These are phyloP conservation scores for Cheilinus undulatus DNA, from an alignment of 2,113 vertebrate species.

Conservation along the genomic window DNA sequence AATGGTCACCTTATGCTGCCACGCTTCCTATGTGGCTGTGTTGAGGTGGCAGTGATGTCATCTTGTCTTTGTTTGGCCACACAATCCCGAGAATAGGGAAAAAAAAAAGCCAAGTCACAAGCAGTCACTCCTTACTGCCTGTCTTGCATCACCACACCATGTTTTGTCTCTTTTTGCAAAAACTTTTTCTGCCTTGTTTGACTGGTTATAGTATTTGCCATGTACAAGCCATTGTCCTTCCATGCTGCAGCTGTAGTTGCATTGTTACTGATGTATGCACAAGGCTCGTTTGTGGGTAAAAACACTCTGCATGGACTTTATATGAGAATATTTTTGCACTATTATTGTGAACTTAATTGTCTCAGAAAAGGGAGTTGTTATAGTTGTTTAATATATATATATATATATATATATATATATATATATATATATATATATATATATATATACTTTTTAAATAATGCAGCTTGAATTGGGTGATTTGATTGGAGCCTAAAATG, in stretches of 20 bases:
- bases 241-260: conserved; percentile 37
- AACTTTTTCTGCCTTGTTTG: not conserved
- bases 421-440: no score
- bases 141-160: not conserved
- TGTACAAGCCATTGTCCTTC: conserved; percentile 1
- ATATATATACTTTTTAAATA: not conserved
- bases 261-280: conserved; percentile 41
- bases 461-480: not conserved
- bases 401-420: no score
- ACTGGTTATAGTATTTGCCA: not conserved
- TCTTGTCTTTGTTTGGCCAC: not conserved
- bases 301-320: conserved; percentile 41
- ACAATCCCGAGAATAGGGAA: not conserved
- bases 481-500: conserved; percentile 3
- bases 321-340: conserved; percentile 54
- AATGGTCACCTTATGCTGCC: not conserved
- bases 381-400: no score
- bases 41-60: not conserved
- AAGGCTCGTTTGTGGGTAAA: conserved; percentile 40
- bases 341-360: conserved; percentile 15
- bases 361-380: conserved; percentile 14
- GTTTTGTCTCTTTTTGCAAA: not conserved
- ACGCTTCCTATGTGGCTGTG: not conserved
- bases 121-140: not conserved
- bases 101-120: not conserved